phyloP scores from a whole-genome alignment of 2,113 vertebrate species.

The Poeciliopsis occidentalis region DNA sequence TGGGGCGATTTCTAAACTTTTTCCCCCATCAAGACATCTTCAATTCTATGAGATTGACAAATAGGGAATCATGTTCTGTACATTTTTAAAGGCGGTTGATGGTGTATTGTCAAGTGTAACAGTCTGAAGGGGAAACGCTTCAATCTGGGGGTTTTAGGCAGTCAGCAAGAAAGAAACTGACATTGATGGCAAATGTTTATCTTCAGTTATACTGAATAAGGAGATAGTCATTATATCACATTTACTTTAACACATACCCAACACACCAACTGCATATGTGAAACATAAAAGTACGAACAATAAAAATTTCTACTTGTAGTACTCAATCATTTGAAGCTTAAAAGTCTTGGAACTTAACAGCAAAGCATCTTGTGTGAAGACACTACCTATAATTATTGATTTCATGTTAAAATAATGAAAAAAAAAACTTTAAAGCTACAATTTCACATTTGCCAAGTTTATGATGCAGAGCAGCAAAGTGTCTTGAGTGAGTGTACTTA shows the following conservation, averaged over 20 bases:
- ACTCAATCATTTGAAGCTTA: background rate
- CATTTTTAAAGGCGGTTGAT: constrained; percentile 8
- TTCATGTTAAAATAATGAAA: background rate
- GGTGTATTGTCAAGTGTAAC: constrained; percentile 17
- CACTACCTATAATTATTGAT: background rate
- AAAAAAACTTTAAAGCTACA: background rate
- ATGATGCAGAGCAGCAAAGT: too few relatives aligned
- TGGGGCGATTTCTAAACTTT: background rate
- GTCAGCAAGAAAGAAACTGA: constrained; percentile 3
- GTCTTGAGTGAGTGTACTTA: background rate
- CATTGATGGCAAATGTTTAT: constrained; percentile 6
- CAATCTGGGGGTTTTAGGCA: constrained; percentile 7
- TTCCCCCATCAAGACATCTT: constrained; percentile 3
- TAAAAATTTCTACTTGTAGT: background rate
- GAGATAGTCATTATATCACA: background rate
- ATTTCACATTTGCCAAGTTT: background rate
- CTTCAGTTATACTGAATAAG: background rate
- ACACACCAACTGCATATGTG: background rate
- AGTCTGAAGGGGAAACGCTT: constrained; percentile 18
- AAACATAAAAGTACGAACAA: background rate
- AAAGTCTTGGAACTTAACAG: background rate
- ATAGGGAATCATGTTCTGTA: background rate
- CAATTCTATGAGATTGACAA: constrained; percentile 5
- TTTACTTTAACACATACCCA: background rate
- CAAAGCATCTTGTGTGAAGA: background rate